These are phyloP conservation scores for Caretta caretta DNA, from an alignment of 2,113 vertebrate species.

Conservation along the genomic window DNA sequence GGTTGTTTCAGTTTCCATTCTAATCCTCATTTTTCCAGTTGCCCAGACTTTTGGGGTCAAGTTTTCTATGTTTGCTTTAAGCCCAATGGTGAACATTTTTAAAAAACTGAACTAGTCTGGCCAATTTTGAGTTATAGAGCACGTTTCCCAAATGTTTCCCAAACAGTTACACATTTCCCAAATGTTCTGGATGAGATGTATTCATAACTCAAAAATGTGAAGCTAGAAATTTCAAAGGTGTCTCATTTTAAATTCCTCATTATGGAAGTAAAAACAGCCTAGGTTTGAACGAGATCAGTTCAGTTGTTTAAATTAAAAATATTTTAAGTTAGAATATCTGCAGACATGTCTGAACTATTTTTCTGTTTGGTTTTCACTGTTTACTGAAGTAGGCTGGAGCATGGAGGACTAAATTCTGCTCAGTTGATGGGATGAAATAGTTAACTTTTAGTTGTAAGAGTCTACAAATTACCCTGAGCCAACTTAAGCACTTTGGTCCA, in stretches of 20 bases:
- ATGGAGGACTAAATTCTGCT: background rate
- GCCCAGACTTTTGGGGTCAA: background rate
- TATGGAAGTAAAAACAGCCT: background rate
- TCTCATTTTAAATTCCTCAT: background rate
- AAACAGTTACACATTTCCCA: accelerated
- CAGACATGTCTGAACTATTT: background rate
- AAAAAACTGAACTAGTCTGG: background rate
- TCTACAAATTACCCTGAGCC: background rate
- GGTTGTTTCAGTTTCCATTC: background rate
- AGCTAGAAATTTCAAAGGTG: background rate
- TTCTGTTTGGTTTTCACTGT: background rate
- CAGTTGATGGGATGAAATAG: background rate
- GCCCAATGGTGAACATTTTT: background rate
- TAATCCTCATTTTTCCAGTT: background rate
- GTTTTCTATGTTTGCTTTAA: background rate
- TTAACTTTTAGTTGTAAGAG: background rate
- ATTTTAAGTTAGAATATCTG: background rate
- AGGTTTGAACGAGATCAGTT: background rate
- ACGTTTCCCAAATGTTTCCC: too few species aligned
- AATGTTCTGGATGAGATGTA: background rate
- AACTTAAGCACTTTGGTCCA: background rate
- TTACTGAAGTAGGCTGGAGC: background rate
- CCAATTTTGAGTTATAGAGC: background rate
- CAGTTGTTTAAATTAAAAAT: background rate
- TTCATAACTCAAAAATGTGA: background rate